These are phyloP conservation scores for Drosophila buzzatii DNA, from an alignment of 2,888 invertebrate genomes.

Conservation along the genomic window DNA sequence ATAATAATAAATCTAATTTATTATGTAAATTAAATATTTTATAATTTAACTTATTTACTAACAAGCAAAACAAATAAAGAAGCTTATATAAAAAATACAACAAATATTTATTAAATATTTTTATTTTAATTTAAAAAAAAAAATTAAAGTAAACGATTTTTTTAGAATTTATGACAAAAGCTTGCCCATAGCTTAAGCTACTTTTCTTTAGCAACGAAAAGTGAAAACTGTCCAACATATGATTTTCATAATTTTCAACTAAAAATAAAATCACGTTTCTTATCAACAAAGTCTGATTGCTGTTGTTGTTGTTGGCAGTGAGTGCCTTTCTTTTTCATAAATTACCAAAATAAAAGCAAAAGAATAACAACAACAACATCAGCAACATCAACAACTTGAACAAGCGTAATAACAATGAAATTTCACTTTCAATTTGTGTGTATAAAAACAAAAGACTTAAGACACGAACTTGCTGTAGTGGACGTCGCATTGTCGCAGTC, in stretches of 20 bases:
- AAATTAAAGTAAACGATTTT: no score
- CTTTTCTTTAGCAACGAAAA: conserved; percentile 59
- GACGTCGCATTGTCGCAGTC: conserved; percentile 12
- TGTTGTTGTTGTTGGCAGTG: conserved; percentile 37
- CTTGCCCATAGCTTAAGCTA: conserved; percentile 13
- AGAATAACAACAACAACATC: conserved; percentile 48
- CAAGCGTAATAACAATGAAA: conserved; percentile 64
- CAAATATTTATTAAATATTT: no score
- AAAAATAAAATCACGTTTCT: conserved; percentile 80
- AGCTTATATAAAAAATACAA: background rate
- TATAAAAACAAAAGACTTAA: conserved; percentile 74
- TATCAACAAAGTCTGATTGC: conserved; percentile 53
- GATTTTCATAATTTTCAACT: conserved; percentile 76
- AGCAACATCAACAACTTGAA: conserved; percentile 28
- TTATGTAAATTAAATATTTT: no score
- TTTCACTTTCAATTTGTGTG: conserved; percentile 76
- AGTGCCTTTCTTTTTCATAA: conserved; percentile 80
- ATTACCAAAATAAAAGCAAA: conserved; percentile 72
- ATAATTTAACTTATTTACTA: no score
- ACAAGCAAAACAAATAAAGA: background rate
- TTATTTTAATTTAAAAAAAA: no score
- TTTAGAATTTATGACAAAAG: background rate
- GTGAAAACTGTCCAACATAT: conserved; percentile 64
- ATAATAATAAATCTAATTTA: no score
- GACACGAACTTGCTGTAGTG: conserved; percentile 66